phyloP scores from a whole-genome alignment of 2,888 invertebrate genomes.

The Ochlodes sylvanus region DNA sequence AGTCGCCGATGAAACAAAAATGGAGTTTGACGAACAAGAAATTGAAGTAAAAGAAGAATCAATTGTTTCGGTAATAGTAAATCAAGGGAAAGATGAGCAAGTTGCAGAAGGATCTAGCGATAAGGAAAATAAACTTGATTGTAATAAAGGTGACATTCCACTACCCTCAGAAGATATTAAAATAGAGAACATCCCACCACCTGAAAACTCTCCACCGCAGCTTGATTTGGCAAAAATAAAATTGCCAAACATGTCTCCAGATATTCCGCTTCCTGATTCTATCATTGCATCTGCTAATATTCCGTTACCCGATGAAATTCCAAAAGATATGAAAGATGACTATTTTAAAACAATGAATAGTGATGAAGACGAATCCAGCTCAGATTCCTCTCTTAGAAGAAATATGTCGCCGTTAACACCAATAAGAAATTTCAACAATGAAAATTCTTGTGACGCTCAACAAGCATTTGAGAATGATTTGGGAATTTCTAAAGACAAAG shows the following conservation, averaged over 20 bases:
- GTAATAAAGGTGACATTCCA: slow-evolving; percentile 60
- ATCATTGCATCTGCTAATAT: slow-evolving; percentile 49
- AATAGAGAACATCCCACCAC: slow-evolving; percentile 62
- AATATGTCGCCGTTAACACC: slow-evolving; percentile 81
- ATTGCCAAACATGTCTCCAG: slow-evolving; percentile 61
- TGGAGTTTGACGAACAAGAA: slow-evolving; percentile 62
- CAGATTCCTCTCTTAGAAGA: slow-evolving; percentile 71
- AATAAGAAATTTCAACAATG: slow-evolving; percentile 77
- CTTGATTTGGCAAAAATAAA: slow-evolving; percentile 68
- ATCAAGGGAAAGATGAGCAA: slow-evolving; percentile 74
- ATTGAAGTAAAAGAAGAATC: slow-evolving; percentile 54
- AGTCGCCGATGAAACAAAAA: slow-evolving; percentile 49
- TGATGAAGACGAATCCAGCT: slow-evolving; percentile 74
- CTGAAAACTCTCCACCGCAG: slow-evolving; percentile 71
- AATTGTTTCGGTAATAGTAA: slow-evolving; percentile 41
- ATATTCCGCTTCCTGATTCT: slow-evolving; percentile 49
- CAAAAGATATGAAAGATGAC: slow-evolving; percentile 56
- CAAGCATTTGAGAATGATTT: slow-evolving; percentile 75
- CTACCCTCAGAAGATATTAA: slow-evolving; percentile 70
- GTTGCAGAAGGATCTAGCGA: slow-evolving; percentile 82
- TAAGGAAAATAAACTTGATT: slow-evolving; percentile 61
- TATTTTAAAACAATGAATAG: slow-evolving; percentile 69
- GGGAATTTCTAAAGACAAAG: slow-evolving; percentile 58
- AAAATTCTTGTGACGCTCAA: slow-evolving; percentile 79
- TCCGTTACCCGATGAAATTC: slow-evolving; percentile 65